Evolutionary conservation across 2,888 invertebrate genomes (phyloP), one percentile per base, ranked within the genome.

Genomic region (Meta bourneti): DNA sequence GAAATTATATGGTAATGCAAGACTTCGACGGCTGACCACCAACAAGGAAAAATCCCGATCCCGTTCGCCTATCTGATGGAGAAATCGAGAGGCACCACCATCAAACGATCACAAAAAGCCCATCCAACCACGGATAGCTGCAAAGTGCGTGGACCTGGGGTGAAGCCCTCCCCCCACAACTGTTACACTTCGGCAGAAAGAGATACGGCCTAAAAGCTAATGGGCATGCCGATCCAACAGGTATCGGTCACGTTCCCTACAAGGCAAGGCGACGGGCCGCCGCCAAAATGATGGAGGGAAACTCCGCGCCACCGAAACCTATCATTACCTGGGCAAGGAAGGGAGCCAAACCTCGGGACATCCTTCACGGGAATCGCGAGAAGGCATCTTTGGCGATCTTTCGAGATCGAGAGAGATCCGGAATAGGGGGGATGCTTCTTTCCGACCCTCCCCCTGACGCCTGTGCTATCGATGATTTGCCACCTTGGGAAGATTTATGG

Each of bases 381-480:
- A 70, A 69, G 70, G 13, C n/a, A 9, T 34, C 7, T 69, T 81
- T 61, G 48, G 81, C 81, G 61, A 71, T 71, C 20, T 71, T 20
- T 61, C 13, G n/a, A 11, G 20, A 52, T 49, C n/a, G 48, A 13
- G 20, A 48, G 34, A 78, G 87, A 80, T 77, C 85, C 85, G 85
- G 85, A 75, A 48, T 75, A 69, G 77, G 77, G 77, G 77, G 69
- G 48, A 69, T 11, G 61, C 52, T 61, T n/a, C n/a, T 70, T 20
- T 71, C 71, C 48, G 34, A 20, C 34, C 16, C 61, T 77, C 78
- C 85, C 79, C 87, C 87, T 87, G 87, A 87, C 87, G 87, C 87
- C 87, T 87, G 87, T n/a, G 71, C 79, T 79, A 79, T 87, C 87
- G 87, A 87, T 87, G 87, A 87, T 87, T 87, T 87, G 79, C 87